Evolutionary conservation across 2,797 vertebrate species (phyloP), one percentile per base, ranked within the genome.

Genomic region (Micropoecilia bifurca): DNA sequence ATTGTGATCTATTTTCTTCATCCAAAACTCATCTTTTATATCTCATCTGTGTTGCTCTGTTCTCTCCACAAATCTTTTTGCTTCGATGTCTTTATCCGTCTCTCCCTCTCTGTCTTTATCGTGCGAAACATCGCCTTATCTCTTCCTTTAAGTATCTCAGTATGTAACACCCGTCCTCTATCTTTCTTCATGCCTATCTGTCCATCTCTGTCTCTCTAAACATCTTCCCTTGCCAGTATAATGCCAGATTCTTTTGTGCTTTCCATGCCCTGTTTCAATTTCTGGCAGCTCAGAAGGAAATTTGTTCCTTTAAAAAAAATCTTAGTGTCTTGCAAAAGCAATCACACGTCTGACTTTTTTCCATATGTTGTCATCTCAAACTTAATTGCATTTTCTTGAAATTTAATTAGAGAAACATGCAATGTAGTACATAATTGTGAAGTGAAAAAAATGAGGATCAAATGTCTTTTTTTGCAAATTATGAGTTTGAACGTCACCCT

Each of bases 71-170:
- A 85, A 90, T 92, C 90, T 78, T 77, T 77, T 61, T 76, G 81
- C 86, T 80, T 89, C 86, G 4, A 63, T 66, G 30, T 91, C 87
- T 85, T 76, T 87, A 87, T 91, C 88, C 72, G 79, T 88, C 87
- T 79, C 85, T 88, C 85, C 75, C 87, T 77, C 81, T 87, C 85
- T 83, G 82, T 86, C 83, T 89, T 90, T 90, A 91, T 92, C 92
- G n/a, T 33, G 80, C 55, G 78, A 87, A 84, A 41, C 84, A 90
- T 90, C 78, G 8, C 84, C 85, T 90, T 90, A 89, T 92, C 86
- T 88, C 25, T 87, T 80, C 76, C 86, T 90, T 85, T 83, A 87
- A 91, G 88, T 88, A 83, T 88, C 81, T 87, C 85, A 18, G 75
- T 79, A 85, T 81, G 80, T 80, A 84, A 89, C 91, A 87, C 85